Evolutionary conservation across 2,797 vertebrate genomes (phyloP).

Genomic region (Poeciliopsis gracilis): DNA sequence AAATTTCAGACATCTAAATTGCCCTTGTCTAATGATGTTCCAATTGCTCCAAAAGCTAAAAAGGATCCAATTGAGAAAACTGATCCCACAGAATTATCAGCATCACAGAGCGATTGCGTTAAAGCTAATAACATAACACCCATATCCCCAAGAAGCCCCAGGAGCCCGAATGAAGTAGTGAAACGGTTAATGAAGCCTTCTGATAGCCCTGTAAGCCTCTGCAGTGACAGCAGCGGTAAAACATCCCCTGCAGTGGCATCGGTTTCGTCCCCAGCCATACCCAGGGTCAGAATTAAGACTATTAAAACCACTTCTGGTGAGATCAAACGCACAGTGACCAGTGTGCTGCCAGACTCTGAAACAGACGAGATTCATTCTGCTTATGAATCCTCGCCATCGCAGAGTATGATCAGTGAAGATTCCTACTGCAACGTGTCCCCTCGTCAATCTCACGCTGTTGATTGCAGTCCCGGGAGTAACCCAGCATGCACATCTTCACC

Average conservation of each 20-base stretch:
- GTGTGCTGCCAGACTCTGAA: slow-evolving; percentile 90
- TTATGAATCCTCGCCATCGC: slow-evolving; percentile 86
- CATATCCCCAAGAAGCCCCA: slow-evolving; percentile 92
- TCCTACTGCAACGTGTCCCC: slow-evolving; percentile 72
- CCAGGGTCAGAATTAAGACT: slow-evolving; percentile 96
- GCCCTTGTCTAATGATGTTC: slow-evolving; percentile 91
- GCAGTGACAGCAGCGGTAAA: slow-evolving; percentile 91
- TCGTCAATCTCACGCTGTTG: slow-evolving; percentile 63
- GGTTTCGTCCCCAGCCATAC: slow-evolving; percentile 91
- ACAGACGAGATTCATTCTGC: slow-evolving; percentile 89
- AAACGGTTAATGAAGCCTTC: slow-evolving; percentile 87
- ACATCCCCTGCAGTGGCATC: slow-evolving; percentile 89
- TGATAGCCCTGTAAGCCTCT: slow-evolving; percentile 92
- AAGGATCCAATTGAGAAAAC: slow-evolving; percentile 82
- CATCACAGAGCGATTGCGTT: slow-evolving; percentile 75
- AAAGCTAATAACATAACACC: slow-evolving; percentile 90
- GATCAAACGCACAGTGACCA: slow-evolving; percentile 94
- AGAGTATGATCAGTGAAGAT: slow-evolving; percentile 83
- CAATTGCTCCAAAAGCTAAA: slow-evolving; percentile 91
- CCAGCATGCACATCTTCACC: slow-evolving; percentile 38
- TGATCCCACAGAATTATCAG: slow-evolving; percentile 78
- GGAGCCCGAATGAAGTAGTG: slow-evolving; percentile 89
- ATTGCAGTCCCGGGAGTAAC: slow-evolving; percentile 60
- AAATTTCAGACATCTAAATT: slow-evolving; percentile 88
- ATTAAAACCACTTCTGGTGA: slow-evolving; percentile 96